A percentile compares a stretch with the other conserved stretches of the same genome.
Evolutionary conservation across 1,140 invertebrate species (phyloP).

Genomic region (Lanistes nyassanus): DNA sequence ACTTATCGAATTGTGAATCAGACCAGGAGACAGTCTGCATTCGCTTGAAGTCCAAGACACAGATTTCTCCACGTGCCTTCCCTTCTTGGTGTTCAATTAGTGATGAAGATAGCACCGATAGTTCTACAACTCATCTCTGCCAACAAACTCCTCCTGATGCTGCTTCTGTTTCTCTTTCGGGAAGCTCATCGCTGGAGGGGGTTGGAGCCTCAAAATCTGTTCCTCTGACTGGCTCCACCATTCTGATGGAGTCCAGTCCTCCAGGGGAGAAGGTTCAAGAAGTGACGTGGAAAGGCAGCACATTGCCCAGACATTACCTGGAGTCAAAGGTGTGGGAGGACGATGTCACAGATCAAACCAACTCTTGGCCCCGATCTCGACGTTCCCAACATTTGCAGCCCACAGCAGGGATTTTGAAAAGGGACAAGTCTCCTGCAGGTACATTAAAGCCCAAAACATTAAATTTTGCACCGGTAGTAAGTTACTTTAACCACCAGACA

Average conservation of each 20-base stretch:
- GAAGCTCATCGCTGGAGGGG: constrained; percentile 4
- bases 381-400: constrained; percentile 19
- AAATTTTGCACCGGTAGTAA: constrained; percentile 57
- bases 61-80: constrained; percentile 39
- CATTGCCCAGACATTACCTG: constrained; percentile 24
- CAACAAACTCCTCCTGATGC: neutral
- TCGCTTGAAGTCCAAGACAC: constrained; percentile 48
- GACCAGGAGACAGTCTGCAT: constrained; percentile 54
- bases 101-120: constrained; percentile 44
- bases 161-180: constrained; percentile 12
- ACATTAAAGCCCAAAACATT: constrained; percentile 50
- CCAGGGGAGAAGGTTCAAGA: constrained; percentile 9
- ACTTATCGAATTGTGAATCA: constrained; percentile 53
- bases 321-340: constrained; percentile 29
- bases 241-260: neutral
- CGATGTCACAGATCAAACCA: constrained; percentile 34
- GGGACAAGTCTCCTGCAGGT: constrained; percentile 39
- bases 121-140: constrained; percentile 3
- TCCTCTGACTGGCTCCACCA: neutral
- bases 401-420: constrained; percentile 55
- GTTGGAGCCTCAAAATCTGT: neutral
- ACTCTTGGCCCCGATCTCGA: constrained; percentile 57
- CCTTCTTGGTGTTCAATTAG: constrained; percentile 50
- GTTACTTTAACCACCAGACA: constrained; percentile 47
- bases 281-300: constrained; percentile 18